These are phyloP conservation scores for Scleropages formosus DNA, from an alignment of 2,797 vertebrate species.

Conservation along the genomic window DNA sequence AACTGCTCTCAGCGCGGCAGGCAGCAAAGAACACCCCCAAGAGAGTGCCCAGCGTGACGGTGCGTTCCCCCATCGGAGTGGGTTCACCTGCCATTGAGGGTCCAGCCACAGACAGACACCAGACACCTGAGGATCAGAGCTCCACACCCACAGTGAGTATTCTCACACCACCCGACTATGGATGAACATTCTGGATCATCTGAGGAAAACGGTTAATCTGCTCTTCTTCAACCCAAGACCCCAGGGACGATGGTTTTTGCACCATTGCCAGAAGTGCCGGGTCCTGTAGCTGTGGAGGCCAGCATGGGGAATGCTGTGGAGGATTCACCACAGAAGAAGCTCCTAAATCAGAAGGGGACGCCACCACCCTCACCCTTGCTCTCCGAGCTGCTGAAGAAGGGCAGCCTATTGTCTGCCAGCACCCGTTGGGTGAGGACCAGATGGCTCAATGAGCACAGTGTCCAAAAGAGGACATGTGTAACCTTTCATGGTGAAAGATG, in stretches of 20 bases:
- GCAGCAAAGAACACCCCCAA: constrained; percentile 92
- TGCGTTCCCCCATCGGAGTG: constrained; percentile 86
- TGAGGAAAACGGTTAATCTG: no score
- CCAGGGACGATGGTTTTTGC: constrained; percentile 83
- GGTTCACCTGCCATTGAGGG: constrained; percentile 83
- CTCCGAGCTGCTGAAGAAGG: constrained; percentile 97
- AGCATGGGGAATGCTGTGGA: constrained; percentile 82
- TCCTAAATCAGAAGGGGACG: constrained; percentile 89
- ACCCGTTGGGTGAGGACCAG: constrained; percentile 68
- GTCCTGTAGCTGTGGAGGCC: constrained; percentile 70
- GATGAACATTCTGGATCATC: no score
- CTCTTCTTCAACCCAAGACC: constrained; percentile 54
- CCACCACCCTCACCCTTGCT: constrained; percentile 95
- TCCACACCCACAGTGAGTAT: constrained; percentile 59
- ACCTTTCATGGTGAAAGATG: no score
- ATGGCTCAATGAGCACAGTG: neutral
- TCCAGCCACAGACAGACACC: constrained; percentile 74
- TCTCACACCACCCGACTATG: no score
- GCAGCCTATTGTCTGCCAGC: constrained; percentile 92
- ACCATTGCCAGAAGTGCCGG: constrained; percentile 70
- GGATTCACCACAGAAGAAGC: constrained; percentile 95
- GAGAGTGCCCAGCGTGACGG: constrained; percentile 81
- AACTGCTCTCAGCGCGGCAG: constrained; percentile 78
- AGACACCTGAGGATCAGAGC: constrained; percentile 77
- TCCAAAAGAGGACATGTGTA: neutral